These are phyloP conservation scores for Isotomurus palustris DNA, from an alignment of 2,888 invertebrate genomes.

Conservation along the genomic window DNA sequence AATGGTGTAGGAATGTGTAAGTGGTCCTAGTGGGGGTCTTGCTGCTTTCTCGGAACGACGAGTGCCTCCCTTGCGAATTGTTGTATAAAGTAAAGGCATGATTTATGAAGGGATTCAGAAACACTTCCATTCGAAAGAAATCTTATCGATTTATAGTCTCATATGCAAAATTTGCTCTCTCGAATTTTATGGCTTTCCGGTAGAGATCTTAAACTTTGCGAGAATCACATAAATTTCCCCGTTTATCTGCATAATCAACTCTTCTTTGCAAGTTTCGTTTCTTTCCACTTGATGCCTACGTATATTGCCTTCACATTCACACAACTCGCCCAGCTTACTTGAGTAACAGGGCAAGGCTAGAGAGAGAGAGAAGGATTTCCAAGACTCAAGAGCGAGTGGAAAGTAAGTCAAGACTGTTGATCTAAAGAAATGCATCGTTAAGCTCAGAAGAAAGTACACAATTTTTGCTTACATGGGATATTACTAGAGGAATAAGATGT, in stretches of 20 bases:
- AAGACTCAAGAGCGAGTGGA: too few species aligned
- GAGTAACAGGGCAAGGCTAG: too few species aligned
- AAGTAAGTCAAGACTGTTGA: too few species aligned
- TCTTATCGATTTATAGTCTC: conserved; percentile 11
- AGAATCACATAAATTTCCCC: conserved; percentile 10
- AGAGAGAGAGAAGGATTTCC: too few species aligned
- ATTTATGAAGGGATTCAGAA: conserved; percentile 10
- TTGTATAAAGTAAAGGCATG: neutral
- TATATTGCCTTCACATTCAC: too few species aligned
- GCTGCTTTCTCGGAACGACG: neutral
- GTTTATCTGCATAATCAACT: conserved; percentile 12
- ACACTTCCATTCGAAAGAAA: neutral
- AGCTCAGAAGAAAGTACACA: too few species aligned
- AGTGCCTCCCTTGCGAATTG: neutral
- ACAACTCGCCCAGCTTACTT: too few species aligned
- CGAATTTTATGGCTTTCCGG: conserved; percentile 7
- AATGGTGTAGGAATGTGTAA: neutral
- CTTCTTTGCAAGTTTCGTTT: too few species aligned
- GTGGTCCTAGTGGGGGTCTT: neutral
- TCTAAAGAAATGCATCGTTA: too few species aligned
- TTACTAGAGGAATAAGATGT: too few species aligned
- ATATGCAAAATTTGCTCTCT: conserved; percentile 4
- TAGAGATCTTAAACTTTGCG: conserved; percentile 1
- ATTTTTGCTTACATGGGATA: too few species aligned
- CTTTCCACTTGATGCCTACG: too few species aligned